Percentiles rank a stretch among this genome's conserved stretches.
Conservation (phyloP, 2,888 invertebrate species). For the Parnassius apollo region DNA sequence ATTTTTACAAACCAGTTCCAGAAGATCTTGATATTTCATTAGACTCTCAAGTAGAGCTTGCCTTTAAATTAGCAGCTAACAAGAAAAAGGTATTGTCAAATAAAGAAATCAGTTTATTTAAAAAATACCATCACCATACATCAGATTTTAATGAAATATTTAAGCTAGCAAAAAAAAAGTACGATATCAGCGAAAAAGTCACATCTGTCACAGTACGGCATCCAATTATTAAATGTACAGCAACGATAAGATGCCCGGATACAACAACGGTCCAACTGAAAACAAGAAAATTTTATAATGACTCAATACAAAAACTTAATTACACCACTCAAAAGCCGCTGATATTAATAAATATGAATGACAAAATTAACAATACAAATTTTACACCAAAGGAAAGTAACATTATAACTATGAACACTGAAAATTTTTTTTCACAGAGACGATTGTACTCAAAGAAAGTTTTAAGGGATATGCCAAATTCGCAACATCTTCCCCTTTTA, state of each 20-base stretch:
- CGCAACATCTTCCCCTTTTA: slow-evolving; percentile 17
- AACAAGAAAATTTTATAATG: not conserved
- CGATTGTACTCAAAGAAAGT: slow-evolving; percentile 33
- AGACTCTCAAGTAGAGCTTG: slow-evolving; percentile 12
- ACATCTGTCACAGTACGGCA: not conserved
- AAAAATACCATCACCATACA: slow-evolving; percentile 18
- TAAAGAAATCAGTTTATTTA: slow-evolving; percentile 10
- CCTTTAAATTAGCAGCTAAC: not conserved
- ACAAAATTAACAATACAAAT: not conserved
- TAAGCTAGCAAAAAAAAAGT: not conserved
- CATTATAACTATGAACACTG: slow-evolving; percentile 42
- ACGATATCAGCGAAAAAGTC: not conserved
- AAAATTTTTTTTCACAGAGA: slow-evolving; percentile 45
- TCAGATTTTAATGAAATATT: slow-evolving; percentile 14
- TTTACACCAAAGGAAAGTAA: slow-evolving; percentile 34
- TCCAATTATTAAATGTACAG: not conserved
- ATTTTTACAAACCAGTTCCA: slow-evolving; percentile 51
- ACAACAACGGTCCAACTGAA: not conserved
- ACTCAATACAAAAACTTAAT: not conserved
- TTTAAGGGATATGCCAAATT: slow-evolving; percentile 18
- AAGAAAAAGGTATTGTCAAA: slow-evolving; percentile 14
- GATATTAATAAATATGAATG: not conserved
- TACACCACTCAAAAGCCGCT: not conserved
- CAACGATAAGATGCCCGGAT: slow-evolving; percentile 8
- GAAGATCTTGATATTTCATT: slow-evolving; percentile 40